Base-by-base conservation (phyloP, 2,797 vertebrate species). In the Schizopygopsis pylzovi region DNA sequence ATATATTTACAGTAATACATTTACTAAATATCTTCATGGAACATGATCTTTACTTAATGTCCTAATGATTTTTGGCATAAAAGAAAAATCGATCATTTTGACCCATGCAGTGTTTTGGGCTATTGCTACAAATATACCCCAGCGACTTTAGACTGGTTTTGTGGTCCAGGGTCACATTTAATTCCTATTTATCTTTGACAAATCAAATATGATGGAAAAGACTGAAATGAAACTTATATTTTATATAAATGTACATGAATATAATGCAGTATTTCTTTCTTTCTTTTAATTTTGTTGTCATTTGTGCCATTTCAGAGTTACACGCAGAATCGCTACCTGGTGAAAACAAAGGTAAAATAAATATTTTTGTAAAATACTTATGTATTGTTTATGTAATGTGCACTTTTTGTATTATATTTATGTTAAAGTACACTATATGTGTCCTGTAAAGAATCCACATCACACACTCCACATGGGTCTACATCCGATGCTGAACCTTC, bases 291-390 rank as follows among this genome's bases (percentile, higher is more conserved):
- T 86, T 41, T 61, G 3, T 82, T 67, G 43, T 82, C 20, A 65
- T 76, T 72, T 79, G 5, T 76, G 86, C 6, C 71, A 65, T 87
- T 88, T 84, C 41, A 90, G 90, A 85, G 18, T 78, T 85, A 54
- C 73, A 86, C 41, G 81, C 47, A 65, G 83, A 90, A 59, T 20
- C 41, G 52, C 41, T 37, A 16, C 28, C 75, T 47, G 67, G 77
- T 54, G 73, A 80, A 47, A 87, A 28, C 43, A 75, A 63, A 82
- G 85, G 88, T 54, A 79, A 22, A 39, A 73, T 0, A 45, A 18
- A 76, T 54, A 54, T 78, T 77, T 56, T 2, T 41, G 7, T 59
- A 37, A 22, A 43, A 25, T 47, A 47, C 2, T 79, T 8, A 25
- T 43, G 9, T 1, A 9, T 61, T 22, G 15, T 49, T 79, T 68